phyloP scores from a whole-genome alignment of 2,797 vertebrate genomes.

The Lagodon rhomboides region DNA sequence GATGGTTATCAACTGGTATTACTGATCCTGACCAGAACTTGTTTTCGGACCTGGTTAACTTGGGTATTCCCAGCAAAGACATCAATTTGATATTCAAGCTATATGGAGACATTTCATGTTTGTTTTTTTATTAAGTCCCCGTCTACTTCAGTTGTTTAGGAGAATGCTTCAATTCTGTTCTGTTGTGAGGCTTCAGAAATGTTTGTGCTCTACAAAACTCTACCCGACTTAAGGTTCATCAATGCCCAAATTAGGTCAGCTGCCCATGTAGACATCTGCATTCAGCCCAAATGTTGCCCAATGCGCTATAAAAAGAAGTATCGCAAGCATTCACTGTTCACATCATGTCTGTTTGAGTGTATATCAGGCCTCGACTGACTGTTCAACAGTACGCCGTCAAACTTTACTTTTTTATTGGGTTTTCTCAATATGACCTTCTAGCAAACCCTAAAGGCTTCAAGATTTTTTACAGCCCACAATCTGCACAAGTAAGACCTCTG shows the following conservation, averaged over 20 bases:
- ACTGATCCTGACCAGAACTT: too few relatives aligned
- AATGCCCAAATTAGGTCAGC: background rate
- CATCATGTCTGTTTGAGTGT: background rate
- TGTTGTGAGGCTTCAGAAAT: too few relatives aligned
- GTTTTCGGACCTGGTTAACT: too few relatives aligned
- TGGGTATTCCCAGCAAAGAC: too few relatives aligned
- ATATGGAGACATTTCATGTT: too few relatives aligned
- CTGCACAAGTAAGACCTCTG: background rate
- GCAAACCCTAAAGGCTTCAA: background rate
- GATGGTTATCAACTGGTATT: too few relatives aligned
- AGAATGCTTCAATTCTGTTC: too few relatives aligned
- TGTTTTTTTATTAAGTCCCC: too few relatives aligned
- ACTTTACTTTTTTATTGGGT: background rate
- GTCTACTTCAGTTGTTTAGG: too few relatives aligned
- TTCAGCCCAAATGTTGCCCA: background rate
- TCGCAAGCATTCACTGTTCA: background rate
- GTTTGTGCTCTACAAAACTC: too few relatives aligned
- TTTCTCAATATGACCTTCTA: background rate
- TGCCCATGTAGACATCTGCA: slow-evolving; percentile 2
- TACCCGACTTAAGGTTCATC: too few relatives aligned
- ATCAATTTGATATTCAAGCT: too few relatives aligned
- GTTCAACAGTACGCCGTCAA: background rate
- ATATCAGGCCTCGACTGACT: background rate
- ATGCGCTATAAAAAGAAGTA: background rate
- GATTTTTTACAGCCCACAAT: background rate